Conservation (phyloP, 2,797 vertebrate genomes). For the Hapalemur alaotrensis region DNA sequence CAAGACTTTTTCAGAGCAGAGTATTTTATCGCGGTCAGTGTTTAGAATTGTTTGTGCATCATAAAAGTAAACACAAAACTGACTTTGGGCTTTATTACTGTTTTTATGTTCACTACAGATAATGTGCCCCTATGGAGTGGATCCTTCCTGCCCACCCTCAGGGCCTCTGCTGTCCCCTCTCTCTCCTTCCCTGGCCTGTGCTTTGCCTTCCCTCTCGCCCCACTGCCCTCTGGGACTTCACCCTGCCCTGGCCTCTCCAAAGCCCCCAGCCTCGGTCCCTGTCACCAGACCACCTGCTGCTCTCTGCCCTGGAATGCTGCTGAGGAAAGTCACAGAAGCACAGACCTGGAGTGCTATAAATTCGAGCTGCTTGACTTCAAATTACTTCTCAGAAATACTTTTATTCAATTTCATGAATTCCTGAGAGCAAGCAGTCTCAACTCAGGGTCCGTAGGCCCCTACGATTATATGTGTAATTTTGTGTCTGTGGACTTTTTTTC, state of each 20-base stretch:
- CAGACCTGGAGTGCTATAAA: background rate
- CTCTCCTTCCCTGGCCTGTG: background rate
- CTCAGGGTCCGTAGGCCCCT: too few relatives aligned
- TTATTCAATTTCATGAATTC: background rate
- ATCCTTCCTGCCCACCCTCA: background rate
- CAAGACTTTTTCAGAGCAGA: background rate
- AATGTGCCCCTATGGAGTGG: accelerated
- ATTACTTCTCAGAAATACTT: background rate
- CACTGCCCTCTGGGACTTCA: too few relatives aligned
- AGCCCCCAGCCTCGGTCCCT: background rate
- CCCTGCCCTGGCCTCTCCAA: background rate
- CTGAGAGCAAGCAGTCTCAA: background rate
- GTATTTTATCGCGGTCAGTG: background rate
- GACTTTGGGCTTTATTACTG: background rate
- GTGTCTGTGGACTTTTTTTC: background rate
- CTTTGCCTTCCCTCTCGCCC: background rate
- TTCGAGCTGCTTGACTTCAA: background rate
- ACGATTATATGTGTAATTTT: background rate
- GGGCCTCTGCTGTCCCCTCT: background rate
- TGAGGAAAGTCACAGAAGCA: background rate
- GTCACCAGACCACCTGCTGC: background rate
- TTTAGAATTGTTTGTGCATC: background rate
- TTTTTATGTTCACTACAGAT: background rate
- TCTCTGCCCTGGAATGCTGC: background rate
- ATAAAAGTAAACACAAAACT: background rate